Evolutionary conservation across 2,888 invertebrate genomes (phyloP).

Genomic region (Lacanobia wlatinum): DNA sequence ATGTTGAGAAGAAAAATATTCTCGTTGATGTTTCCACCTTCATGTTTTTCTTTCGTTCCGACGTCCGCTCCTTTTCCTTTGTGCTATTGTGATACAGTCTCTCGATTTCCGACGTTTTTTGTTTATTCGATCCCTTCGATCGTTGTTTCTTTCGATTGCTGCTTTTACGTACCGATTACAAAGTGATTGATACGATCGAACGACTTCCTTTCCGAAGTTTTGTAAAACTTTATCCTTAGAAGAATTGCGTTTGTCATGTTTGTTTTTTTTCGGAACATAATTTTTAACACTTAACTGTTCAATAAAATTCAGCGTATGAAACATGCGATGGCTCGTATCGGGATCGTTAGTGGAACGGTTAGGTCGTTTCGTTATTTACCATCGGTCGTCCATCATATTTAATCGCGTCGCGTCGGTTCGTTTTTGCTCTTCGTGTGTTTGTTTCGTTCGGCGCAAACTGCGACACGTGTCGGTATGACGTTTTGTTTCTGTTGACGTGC

Average conservation of each 20-base stretch:
- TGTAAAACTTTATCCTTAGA: slow-evolving; percentile 46
- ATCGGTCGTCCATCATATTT: slow-evolving; percentile 86
- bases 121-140: slow-evolving; percentile 75
- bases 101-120: slow-evolving; percentile 76
- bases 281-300: slow-evolving; percentile 75
- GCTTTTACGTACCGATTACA: slow-evolving; percentile 75
- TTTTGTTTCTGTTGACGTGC: slow-evolving; percentile 76
- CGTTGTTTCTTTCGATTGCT: slow-evolving; percentile 76
- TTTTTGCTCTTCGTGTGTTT: slow-evolving; percentile 73
- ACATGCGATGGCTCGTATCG: slow-evolving; percentile 77
- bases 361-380: slow-evolving; percentile 81
- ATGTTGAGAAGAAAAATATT: slow-evolving; percentile 84
- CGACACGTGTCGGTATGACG: slow-evolving; percentile 78
- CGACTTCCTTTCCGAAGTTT: slow-evolving; percentile 55
- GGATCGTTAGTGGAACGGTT: slow-evolving; percentile 84
- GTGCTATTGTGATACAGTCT: slow-evolving; percentile 78
- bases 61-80: slow-evolving; percentile 69
- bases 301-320: slow-evolving; percentile 80
- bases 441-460: slow-evolving; percentile 71
- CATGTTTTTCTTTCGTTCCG: slow-evolving; percentile 62
- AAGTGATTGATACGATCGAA: slow-evolving; percentile 76
- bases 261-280: slow-evolving; percentile 59
- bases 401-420: slow-evolving; percentile 80
- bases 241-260: slow-evolving; percentile 52
- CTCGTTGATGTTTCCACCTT: slow-evolving; percentile 75